A percentile compares a stretch with the other conserved stretches of the same genome.
phyloP scores from a whole-genome alignment of 2,888 invertebrate genomes.

The Hydriomena furcata region DNA sequence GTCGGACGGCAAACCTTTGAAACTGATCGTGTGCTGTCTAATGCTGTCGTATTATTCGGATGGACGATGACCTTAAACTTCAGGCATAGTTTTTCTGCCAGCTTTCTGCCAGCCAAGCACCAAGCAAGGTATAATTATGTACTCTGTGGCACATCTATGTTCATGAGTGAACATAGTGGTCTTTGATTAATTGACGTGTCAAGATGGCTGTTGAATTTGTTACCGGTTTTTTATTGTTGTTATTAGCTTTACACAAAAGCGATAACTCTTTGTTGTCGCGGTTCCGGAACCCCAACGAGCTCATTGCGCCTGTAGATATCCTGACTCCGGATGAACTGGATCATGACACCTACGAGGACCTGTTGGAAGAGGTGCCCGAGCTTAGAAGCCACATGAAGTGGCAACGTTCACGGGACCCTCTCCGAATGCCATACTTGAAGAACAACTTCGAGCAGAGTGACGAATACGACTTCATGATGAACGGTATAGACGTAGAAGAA shows the following conservation, averaged over 20 bases:
- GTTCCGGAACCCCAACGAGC: slow-evolving; percentile 9
- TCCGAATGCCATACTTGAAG: neutral
- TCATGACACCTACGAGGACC: neutral
- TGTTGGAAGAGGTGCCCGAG: slow-evolving; percentile 3
- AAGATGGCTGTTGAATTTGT: slow-evolving; percentile 1
- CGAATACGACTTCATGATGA: slow-evolving; percentile 8
- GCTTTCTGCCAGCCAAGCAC: too few species aligned
- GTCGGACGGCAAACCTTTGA: too few species aligned
- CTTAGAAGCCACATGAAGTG: neutral
- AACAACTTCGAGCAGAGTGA: neutral
- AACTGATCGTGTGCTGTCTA: too few species aligned
- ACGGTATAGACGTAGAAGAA: neutral
- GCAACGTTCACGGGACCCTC: neutral
- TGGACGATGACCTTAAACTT: too few species aligned
- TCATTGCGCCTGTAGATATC: neutral
- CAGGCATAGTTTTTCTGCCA: too few species aligned
- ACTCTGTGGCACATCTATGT: too few species aligned
- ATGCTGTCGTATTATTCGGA: too few species aligned
- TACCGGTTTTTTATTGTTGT: slow-evolving; percentile 1
- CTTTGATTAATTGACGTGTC: too few species aligned
- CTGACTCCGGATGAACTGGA: neutral
- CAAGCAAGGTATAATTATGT: too few species aligned
- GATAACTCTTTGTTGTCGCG: slow-evolving; percentile 2
- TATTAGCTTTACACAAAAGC: slow-evolving; percentile 1
- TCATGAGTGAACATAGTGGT: too few species aligned